Percentiles rank a stretch among this genome's conserved stretches.
Evolutionary conservation across 1,140 invertebrate genomes (phyloP).

Genomic region (Dendrolimus punctatus): DNA sequence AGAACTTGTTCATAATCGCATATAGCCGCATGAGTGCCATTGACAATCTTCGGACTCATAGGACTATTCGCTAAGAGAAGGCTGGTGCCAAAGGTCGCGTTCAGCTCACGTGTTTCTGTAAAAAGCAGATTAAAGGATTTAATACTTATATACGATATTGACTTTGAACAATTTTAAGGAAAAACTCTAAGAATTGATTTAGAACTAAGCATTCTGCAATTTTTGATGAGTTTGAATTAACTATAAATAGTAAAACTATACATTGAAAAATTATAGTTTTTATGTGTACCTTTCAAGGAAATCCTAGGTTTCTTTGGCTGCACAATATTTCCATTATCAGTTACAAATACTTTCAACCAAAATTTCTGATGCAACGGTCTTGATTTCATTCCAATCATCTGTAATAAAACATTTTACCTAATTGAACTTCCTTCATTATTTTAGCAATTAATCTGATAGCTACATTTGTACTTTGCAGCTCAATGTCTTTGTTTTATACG

Average conservation of each 20-base stretch:
- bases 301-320: slow-evolving; percentile 75
- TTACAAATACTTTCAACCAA: slow-evolving; percentile 71
- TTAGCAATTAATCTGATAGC: too few species aligned
- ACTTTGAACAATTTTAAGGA: too few species aligned
- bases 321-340: slow-evolving; percentile 72
- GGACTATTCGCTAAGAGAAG: slow-evolving; percentile 94
- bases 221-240: not conserved
- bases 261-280: too few species aligned
- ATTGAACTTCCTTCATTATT: too few species aligned
- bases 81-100: slow-evolving; percentile 93
- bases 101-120: slow-evolving; percentile 84
- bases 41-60: slow-evolving; percentile 97
- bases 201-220: too few species aligned
- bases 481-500: too few species aligned
- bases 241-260: too few species aligned
- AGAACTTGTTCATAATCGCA: slow-evolving; percentile 91
- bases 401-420: slow-evolving; percentile 14
- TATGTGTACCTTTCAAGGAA: slow-evolving; percentile 79
- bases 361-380: slow-evolving; percentile 82
- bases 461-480: too few species aligned
- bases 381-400: slow-evolving; percentile 93
- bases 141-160: too few species aligned
- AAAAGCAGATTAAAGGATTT: too few species aligned
- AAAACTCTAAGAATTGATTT: too few species aligned
- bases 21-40: slow-evolving; percentile 96